phyloP scores from a whole-genome alignment of 2,113 vertebrate genomes.

The Nicator chloris region DNA sequence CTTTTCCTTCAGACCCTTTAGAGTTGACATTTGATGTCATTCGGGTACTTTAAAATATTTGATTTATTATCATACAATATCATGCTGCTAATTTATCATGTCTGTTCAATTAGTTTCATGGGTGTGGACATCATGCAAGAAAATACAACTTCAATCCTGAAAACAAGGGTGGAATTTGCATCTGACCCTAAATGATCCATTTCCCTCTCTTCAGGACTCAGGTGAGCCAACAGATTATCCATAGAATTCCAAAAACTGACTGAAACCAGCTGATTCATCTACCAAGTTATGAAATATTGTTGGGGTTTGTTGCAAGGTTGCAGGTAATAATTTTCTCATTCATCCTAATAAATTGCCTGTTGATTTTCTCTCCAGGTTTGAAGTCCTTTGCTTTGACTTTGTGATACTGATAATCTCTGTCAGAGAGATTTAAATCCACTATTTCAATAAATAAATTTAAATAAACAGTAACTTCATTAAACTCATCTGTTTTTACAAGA shows the following conservation, averaged over 20 bases:
- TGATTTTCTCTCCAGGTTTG: background rate
- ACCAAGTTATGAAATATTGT: background rate
- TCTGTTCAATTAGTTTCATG: background rate
- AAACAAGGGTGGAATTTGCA: background rate
- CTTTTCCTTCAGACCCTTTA: background rate
- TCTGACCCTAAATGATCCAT: background rate
- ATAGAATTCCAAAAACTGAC: background rate
- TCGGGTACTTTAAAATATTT: background rate
- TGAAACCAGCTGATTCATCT: background rate
- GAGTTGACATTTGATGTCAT: background rate
- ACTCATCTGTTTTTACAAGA: background rate
- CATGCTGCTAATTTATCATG: background rate
- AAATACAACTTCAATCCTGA: background rate
- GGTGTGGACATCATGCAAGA: background rate
- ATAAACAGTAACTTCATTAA: background rate
- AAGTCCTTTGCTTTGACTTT: background rate
- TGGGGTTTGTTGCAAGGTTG: background rate
- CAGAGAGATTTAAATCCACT: background rate
- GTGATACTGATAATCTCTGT: background rate
- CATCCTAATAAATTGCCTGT: background rate
- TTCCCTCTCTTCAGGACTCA: background rate
- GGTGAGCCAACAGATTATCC: background rate
- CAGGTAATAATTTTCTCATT: background rate
- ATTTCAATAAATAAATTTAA: background rate
- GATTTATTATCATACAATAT: background rate